A percentile compares a stretch with the other conserved stretches of the same genome.
phyloP scores from a whole-genome alignment of 2,888 invertebrate genomes.

The Octodonta nipae region DNA sequence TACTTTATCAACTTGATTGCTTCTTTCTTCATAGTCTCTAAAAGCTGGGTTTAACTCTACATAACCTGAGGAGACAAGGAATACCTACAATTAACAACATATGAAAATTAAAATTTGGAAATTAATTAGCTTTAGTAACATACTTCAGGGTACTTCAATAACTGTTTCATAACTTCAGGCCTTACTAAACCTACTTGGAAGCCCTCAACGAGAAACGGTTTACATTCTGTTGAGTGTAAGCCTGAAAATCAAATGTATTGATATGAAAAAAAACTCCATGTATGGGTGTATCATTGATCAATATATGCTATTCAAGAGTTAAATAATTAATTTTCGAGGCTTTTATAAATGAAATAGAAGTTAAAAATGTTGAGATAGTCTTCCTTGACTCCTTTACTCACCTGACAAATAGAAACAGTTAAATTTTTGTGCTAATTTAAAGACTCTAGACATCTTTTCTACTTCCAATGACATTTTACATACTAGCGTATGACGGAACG shows the following conservation, averaged over 20 bases:
- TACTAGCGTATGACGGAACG: no score
- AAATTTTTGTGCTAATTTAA: conserved; percentile 73
- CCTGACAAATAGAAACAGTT: conserved; percentile 82
- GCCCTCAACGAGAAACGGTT: conserved; percentile 77
- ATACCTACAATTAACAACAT: conserved; percentile 41
- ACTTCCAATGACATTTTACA: conserved; percentile 1
- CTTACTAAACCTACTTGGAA: conserved; percentile 80
- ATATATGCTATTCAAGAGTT: conserved; percentile 10
- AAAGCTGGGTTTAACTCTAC: conserved; percentile 80
- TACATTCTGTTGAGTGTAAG: conserved; percentile 41
- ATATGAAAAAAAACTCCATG: conserved; percentile 5
- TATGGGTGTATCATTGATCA: conserved; percentile 21
- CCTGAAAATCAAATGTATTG: conserved; percentile 3
- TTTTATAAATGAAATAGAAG: conserved; percentile 11
- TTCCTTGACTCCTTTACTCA: conserved; percentile 33
- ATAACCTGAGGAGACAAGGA: conserved; percentile 54
- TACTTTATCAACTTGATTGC: conserved; percentile 63
- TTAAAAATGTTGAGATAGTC: conserved; percentile 5
- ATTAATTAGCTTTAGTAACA: no score
- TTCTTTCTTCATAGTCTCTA: conserved; percentile 71
- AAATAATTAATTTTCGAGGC: conserved; percentile 8
- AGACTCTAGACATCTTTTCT: conserved; percentile 48
- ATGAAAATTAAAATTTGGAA: conserved; percentile 4
- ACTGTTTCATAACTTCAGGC: conserved; percentile 68
- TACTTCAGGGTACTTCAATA: conserved; percentile 71